phyloP scores from a whole-genome alignment of 2,888 invertebrate species.

The Liopterus haemorrhoidalis region DNA sequence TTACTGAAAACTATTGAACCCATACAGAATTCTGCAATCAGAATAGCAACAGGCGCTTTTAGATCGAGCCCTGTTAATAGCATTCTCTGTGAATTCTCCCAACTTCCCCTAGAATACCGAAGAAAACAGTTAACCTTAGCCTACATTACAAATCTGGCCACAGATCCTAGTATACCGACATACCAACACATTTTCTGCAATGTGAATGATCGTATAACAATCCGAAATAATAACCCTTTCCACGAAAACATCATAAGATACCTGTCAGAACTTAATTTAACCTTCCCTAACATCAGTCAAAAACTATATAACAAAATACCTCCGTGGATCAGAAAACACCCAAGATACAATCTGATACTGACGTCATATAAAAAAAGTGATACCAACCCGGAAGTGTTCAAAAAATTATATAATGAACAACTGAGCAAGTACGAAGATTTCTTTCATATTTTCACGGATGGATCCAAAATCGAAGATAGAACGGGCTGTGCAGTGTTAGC shows the following conservation, averaged over 20 bases:
- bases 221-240: too few species aligned
- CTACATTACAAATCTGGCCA: not conserved
- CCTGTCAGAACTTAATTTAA: too few species aligned
- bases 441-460: not conserved
- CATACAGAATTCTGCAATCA: not conserved
- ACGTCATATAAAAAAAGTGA: too few species aligned
- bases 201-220: too few species aligned
- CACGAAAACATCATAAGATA: too few species aligned
- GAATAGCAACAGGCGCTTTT: not conserved
- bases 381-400: too few species aligned
- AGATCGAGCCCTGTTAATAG: constrained; percentile 16
- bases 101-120: constrained; percentile 9
- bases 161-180: not conserved
- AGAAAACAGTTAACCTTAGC: not conserved
- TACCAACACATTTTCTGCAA: too few species aligned
- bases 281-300: not conserved
- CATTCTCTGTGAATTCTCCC: constrained; percentile 8
- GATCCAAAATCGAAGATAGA: not conserved
- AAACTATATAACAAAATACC: too few species aligned
- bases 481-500: not conserved
- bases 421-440: not conserved
- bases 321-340: too few species aligned
- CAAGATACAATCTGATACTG: too few species aligned
- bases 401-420: not conserved
- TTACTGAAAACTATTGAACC: not conserved